A percentile compares a stretch with the other conserved stretches of the same genome.
Conservation (phyloP, 1,140 invertebrate species). For the Drosophila ananassae region DNA sequence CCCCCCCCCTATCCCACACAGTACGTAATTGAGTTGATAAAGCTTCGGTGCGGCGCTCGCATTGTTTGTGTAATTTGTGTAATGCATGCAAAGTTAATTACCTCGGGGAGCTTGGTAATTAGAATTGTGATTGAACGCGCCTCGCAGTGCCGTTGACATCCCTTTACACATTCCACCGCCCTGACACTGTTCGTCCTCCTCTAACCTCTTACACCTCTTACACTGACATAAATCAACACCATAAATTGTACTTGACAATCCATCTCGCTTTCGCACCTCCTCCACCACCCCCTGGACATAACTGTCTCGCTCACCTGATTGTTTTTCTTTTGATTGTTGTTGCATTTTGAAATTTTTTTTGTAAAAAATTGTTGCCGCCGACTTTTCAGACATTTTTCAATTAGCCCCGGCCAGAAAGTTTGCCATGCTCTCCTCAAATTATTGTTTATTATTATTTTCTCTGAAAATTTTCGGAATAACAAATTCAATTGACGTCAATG, state of each 20-base stretch:
- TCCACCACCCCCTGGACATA: neutral
- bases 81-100: slow-evolving; percentile 82
- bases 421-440: slow-evolving; percentile 26
- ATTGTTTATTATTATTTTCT: slow-evolving; percentile 17
- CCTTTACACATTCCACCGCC: neutral
- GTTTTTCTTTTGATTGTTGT: slow-evolving; percentile 22
- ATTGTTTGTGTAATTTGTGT: slow-evolving; percentile 73
- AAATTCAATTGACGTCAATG: slow-evolving; percentile 7
- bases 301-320: slow-evolving; percentile 30
- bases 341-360: slow-evolving; percentile 9
- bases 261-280: slow-evolving; percentile 9
- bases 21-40: slow-evolving; percentile 77
- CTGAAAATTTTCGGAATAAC: slow-evolving; percentile 15
- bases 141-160: slow-evolving; percentile 40
- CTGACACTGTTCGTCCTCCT: neutral
- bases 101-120: slow-evolving; percentile 76
- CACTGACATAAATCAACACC: slow-evolving; percentile 45
- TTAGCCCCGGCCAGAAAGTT: slow-evolving; percentile 51
- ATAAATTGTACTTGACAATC: slow-evolving; percentile 30
- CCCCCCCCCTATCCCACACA: neutral
- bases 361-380: slow-evolving; percentile 35
- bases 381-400: slow-evolving; percentile 71
- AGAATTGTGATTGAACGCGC: slow-evolving; percentile 78
- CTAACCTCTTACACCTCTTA: neutral
- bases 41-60: slow-evolving; percentile 41